Conservation (phyloP, 2,888 invertebrate species). For the Ochropleura plecta region DNA sequence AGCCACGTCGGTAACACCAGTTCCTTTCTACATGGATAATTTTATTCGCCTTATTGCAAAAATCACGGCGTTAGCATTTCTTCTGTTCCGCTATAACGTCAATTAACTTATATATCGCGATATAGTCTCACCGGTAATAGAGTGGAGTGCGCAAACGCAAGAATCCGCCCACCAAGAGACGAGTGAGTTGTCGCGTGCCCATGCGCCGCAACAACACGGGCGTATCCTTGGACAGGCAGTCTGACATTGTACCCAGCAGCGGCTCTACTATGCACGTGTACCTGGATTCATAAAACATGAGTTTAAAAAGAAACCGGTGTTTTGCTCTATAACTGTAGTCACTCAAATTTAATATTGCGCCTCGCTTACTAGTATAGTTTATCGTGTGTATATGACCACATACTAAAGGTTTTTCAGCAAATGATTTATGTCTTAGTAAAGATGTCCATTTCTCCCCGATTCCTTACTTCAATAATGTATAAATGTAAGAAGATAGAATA, state of each 20-base stretch:
- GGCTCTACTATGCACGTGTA: conserved; percentile 93
- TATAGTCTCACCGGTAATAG: conserved; percentile 89
- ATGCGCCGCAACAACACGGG: conserved; percentile 91
- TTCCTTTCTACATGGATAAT: neutral
- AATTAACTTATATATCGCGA: neutral
- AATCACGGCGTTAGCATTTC: neutral
- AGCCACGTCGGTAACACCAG: neutral
- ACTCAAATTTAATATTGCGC: neutral
- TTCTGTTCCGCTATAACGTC: neutral
- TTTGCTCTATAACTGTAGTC: neutral
- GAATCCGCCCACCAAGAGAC: conserved; percentile 93
- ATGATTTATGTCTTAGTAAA: too few relatives aligned
- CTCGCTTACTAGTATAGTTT: too few relatives aligned
- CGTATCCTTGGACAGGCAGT: conserved; percentile 90
- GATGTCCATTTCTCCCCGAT: too few relatives aligned
- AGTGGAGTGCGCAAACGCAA: conserved; percentile 93
- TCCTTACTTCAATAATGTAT: too few relatives aligned
- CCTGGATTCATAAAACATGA: conserved; percentile 74
- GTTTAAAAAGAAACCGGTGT: neutral
- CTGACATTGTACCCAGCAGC: conserved; percentile 91
- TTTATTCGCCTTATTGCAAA: neutral
- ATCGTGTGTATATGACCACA: too few relatives aligned
- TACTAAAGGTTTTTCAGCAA: too few relatives aligned
- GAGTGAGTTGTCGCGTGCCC: conserved; percentile 92
- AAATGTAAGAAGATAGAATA: too few relatives aligned